These are phyloP conservation scores for Acleris literana DNA, from an alignment of 2,888 invertebrate genomes.

Conservation along the genomic window DNA sequence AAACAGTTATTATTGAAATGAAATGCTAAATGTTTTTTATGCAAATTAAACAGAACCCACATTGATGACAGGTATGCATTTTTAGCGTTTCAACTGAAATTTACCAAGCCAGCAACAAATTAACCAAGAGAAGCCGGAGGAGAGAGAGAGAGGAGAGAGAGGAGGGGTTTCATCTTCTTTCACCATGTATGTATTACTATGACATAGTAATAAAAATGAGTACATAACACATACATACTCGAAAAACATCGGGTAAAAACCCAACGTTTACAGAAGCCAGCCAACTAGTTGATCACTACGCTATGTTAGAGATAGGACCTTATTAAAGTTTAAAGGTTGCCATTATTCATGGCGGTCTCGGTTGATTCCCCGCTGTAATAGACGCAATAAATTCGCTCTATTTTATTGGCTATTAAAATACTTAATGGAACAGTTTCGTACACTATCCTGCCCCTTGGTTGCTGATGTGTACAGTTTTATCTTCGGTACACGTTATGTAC, in stretches of 20 bases:
- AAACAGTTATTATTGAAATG: too few relatives aligned
- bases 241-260: background rate
- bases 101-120: too few relatives aligned
- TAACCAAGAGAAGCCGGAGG: too few relatives aligned
- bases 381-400: conserved; percentile 73
- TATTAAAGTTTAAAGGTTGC: conserved; percentile 76
- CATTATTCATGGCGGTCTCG: conserved; percentile 73
- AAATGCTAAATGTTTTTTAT: too few relatives aligned
- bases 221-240: too few relatives aligned
- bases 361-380: conserved; percentile 75
- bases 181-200: too few relatives aligned
- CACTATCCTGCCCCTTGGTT: conserved; percentile 21
- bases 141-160: too few relatives aligned
- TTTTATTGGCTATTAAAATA: conserved; percentile 81
- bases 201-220: too few relatives aligned
- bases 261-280: background rate
- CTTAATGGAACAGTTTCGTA: conserved; percentile 72
- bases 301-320: conserved; percentile 47
- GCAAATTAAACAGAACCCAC: too few relatives aligned
- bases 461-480: conserved; percentile 19
- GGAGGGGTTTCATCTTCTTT: too few relatives aligned
- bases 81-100: too few relatives aligned
- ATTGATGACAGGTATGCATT: too few relatives aligned
- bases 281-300: conserved; percentile 2
- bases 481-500: background rate